Percentiles rank a stretch among this genome's conserved stretches.
phyloP scores from a whole-genome alignment of 2,888 invertebrate genomes.

The Clistopyga incitator region DNA sequence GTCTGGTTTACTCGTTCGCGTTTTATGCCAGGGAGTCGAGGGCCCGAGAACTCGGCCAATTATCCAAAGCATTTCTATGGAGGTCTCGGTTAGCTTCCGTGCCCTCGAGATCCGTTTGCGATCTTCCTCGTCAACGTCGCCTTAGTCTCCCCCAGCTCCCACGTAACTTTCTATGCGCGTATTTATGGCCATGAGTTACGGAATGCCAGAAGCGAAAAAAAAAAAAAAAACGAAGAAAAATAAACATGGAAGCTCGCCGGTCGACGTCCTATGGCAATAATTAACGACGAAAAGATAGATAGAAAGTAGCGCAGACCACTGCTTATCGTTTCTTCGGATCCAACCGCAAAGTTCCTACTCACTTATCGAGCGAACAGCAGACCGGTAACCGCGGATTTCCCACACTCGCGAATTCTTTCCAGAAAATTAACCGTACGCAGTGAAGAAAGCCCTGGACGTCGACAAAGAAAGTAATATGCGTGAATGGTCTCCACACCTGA shows the following conservation, averaged over 20 bases:
- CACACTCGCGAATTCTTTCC: conserved; percentile 39
- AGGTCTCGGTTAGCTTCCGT: conserved; percentile 58
- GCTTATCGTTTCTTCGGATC: conserved; percentile 42
- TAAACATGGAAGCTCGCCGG: conserved; percentile 3
- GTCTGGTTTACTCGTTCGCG: not conserved
- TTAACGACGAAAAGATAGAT: conserved; percentile 45
- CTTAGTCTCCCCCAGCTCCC: conserved; percentile 23
- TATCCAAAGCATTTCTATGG: conserved; percentile 58
- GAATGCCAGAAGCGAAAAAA: conserved; percentile 36
- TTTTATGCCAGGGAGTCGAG: not conserved
- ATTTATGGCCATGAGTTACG: conserved; percentile 24
- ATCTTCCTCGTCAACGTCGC: conserved; percentile 55
- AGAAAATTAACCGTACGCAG: not conserved
- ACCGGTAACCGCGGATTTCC: conserved; percentile 1
- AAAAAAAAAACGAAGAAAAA: not conserved
- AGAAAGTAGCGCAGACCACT: conserved; percentile 23
- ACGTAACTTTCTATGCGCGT: not conserved
- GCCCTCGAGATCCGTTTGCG: conserved; percentile 58
- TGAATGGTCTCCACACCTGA: not conserved
- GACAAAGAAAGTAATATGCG: conserved; percentile 11
- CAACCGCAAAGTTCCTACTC: conserved; percentile 27
- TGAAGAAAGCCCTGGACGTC: not conserved
- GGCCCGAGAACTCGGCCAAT: conserved; percentile 58
- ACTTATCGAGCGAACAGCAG: conserved; percentile 9
- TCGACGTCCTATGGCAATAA: conserved; percentile 47